phyloP scores from a whole-genome alignment of 2,888 invertebrate species.

The Dione juno region DNA sequence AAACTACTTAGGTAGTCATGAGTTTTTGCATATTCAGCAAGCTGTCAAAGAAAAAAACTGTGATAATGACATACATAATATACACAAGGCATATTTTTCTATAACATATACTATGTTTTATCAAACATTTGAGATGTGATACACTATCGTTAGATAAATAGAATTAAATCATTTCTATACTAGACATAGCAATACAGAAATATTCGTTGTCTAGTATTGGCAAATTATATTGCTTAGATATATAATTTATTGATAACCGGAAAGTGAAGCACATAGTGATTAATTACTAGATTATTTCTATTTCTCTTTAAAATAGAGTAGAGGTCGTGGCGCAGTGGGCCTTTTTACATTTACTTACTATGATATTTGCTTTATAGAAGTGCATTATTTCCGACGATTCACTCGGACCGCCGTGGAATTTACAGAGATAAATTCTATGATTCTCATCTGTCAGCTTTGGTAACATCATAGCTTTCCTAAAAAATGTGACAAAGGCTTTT shows the following conservation, averaged over 20 bases:
- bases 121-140: no score
- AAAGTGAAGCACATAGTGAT: no score
- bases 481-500: constrained; percentile 29
- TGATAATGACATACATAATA: neutral
- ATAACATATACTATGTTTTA: no score
- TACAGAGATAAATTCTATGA: constrained; percentile 53
- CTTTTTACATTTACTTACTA: constrained; percentile 49
- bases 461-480: constrained; percentile 49
- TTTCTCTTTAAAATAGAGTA: no score
- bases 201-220: no score
- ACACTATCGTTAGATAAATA: no score
- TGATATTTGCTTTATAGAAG: constrained; percentile 47
- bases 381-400: constrained; percentile 46
- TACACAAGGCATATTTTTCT: no score
- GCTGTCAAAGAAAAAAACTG: constrained; percentile 34
- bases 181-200: no score
- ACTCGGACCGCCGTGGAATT: constrained; percentile 43
- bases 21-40: constrained; percentile 52
- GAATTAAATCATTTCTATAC: no score
- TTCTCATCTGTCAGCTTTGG: constrained; percentile 55
- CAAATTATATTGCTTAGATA: no score
- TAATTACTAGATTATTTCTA: neutral
- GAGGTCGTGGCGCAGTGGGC: no score
- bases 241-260: no score
- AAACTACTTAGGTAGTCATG: constrained; percentile 55